Evolutionary conservation across 2,888 invertebrate species (phyloP), one percentile per base, ranked within the genome.

Genomic region (Opisthograptis luteolata): DNA sequence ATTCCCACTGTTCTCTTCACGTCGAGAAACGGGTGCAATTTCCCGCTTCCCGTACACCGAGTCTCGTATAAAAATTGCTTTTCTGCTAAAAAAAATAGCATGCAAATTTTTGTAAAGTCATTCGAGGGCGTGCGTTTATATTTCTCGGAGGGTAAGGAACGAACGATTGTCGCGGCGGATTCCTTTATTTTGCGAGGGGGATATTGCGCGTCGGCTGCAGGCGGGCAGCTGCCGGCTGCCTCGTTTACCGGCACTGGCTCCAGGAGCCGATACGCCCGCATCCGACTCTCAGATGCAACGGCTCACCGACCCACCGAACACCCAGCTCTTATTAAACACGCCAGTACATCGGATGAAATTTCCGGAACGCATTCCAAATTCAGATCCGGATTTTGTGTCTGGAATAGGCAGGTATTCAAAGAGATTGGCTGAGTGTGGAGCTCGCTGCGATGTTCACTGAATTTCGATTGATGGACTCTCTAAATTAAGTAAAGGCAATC

Each of bases 51-150:
- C 81, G 81, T 83, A 81, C 84, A 86, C 86, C 76, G 78, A 70
- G 71, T 82, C 84, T 83, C 85, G 85, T 84, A 85, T 86, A 84
- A 89, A 89, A 90, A 90, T 88, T 89, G 90, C 88, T 90, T 90
- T 89, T 82, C 87, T 82, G 77, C 81, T 82, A 79, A 81, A 84
- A 84, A 81, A 84, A 81, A 84, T 74, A 76, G 76, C 75, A 89
- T 88, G 89, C 86, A 89, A 89, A 90, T 88, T 90, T 89, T 85
- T 87, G 87, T 87, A 86, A 85, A 89, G 89, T 87, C 89, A 86
- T 88, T 88, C 84, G 83, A 69, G 83, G 86, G 82, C 87, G 87
- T 87, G 81, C 87, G 87, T 88, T 88, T 89, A 89, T 88, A 89
- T 89, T 87, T 87, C 85, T 88, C 83, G 83, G 81, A 81, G 85